These are phyloP conservation scores for Todiramphus chloris DNA, from an alignment of 2,113 vertebrate species.

Conservation along the genomic window DNA sequence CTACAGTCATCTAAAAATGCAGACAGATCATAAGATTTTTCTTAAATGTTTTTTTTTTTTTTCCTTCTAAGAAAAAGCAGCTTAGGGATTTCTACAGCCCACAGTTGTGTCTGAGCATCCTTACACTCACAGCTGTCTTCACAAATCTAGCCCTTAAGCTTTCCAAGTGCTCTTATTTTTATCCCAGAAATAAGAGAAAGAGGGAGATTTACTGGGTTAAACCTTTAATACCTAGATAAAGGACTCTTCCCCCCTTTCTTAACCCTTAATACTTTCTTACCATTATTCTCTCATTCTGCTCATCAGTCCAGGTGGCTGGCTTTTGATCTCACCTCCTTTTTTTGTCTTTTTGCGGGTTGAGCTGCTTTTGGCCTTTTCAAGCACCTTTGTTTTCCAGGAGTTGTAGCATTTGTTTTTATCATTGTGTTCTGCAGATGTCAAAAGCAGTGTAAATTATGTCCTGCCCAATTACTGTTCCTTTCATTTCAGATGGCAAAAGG, in stretches of 20 bases:
- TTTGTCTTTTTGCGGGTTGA: background rate
- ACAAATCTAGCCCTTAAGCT: conserved; percentile 31
- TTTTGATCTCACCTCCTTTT: background rate
- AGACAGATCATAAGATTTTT: background rate
- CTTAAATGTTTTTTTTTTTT: background rate
- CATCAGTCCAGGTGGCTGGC: background rate
- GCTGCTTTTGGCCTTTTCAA: background rate
- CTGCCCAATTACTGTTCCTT: background rate
- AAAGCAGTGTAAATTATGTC: background rate
- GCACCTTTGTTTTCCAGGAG: background rate
- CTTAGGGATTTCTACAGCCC: conserved; percentile 13
- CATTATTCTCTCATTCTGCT: background rate
- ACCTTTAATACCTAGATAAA: conserved; percentile 39
- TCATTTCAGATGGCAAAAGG: background rate
- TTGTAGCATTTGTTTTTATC: background rate
- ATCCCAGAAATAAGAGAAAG: conserved; percentile 32
- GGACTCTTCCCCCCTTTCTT: background rate
- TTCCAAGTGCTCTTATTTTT: conserved; percentile 36
- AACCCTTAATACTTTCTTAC: background rate
- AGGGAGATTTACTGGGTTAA: conserved; percentile 37
- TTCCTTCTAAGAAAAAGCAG: background rate
- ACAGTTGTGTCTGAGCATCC: background rate
- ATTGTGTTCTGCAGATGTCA: background rate
- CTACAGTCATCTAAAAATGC: background rate
- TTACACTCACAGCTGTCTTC: background rate